Conservation (phyloP, 2,888 invertebrate genomes). For the Diloba caeruleocephala region DNA sequence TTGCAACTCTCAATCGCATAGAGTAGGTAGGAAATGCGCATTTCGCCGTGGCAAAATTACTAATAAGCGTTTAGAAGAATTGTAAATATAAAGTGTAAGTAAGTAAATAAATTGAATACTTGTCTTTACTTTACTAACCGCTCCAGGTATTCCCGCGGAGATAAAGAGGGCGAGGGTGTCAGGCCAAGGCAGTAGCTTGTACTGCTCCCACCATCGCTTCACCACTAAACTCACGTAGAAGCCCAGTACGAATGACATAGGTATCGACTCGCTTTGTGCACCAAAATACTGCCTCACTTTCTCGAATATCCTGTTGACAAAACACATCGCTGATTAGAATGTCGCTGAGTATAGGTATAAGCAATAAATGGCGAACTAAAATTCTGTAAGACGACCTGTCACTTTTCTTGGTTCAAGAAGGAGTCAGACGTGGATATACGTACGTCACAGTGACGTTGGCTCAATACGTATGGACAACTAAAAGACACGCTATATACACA, state of each 20-base stretch:
- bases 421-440: too few relatives aligned
- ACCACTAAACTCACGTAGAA: slow-evolving; percentile 98
- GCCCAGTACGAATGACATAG: slow-evolving; percentile 98
- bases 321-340: slow-evolving; percentile 9
- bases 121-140: slow-evolving; percentile 91
- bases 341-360: too few relatives aligned
- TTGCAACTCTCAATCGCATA: slow-evolving; percentile 44
- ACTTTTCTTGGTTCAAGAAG: neutral
- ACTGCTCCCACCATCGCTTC: slow-evolving; percentile 98
- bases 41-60: slow-evolving; percentile 41
- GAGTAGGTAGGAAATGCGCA: slow-evolving; percentile 22
- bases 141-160: slow-evolving; percentile 96
- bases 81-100: slow-evolving; percentile 23
- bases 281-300: slow-evolving; percentile 95
- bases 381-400: neutral
- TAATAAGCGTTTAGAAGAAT: slow-evolving; percentile 17
- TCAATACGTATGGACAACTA: too few relatives aligned
- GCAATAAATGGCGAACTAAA: too few relatives aligned
- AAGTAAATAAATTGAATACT: slow-evolving; percentile 59
- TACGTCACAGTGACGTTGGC: too few relatives aligned
- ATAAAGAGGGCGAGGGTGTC: slow-evolving; percentile 97
- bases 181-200: slow-evolving; percentile 97
- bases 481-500: too few relatives aligned
- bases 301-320: slow-evolving; percentile 94
- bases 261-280: slow-evolving; percentile 96